phyloP scores from a whole-genome alignment of 2,888 invertebrate species.

The Furcula furcula region DNA sequence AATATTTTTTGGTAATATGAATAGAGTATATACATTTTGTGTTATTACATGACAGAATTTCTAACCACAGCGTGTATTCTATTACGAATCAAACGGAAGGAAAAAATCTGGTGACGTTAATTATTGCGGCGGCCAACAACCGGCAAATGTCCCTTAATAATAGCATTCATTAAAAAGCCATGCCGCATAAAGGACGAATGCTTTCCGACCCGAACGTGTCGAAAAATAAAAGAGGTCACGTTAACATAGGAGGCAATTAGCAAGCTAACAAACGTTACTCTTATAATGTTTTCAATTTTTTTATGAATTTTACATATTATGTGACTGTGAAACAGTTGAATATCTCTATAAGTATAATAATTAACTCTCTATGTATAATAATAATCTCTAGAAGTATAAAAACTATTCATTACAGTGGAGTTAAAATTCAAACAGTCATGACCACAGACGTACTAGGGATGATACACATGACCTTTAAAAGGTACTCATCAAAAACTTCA shows the following conservation, averaged over 20 bases:
- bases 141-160: slow-evolving; percentile 28
- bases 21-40: no score
- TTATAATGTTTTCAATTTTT: slow-evolving; percentile 13
- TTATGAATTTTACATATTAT: no score
- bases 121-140: slow-evolving; percentile 23
- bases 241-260: slow-evolving; percentile 16
- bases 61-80: not conserved
- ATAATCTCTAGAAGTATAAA: no score
- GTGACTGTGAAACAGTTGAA: no score
- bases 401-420: no score
- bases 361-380: no score
- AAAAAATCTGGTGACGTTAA: slow-evolving; percentile 20
- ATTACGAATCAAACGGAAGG: not conserved
- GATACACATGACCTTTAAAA: no score
- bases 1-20: no score
- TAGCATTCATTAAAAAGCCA: slow-evolving; percentile 33
- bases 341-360: no score
- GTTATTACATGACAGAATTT: not conserved
- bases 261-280: slow-evolving; percentile 18
- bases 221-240: slow-evolving; percentile 27
- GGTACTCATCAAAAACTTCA: no score
- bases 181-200: slow-evolving; percentile 25
- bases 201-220: slow-evolving; percentile 19
- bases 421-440: no score
- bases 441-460: no score